Evolutionary conservation across 64 coral and sea anemone genomes (phyloP), one percentile per base, ranked within the genome.

Genomic region (Catalaphyllia jardinei): DNA sequence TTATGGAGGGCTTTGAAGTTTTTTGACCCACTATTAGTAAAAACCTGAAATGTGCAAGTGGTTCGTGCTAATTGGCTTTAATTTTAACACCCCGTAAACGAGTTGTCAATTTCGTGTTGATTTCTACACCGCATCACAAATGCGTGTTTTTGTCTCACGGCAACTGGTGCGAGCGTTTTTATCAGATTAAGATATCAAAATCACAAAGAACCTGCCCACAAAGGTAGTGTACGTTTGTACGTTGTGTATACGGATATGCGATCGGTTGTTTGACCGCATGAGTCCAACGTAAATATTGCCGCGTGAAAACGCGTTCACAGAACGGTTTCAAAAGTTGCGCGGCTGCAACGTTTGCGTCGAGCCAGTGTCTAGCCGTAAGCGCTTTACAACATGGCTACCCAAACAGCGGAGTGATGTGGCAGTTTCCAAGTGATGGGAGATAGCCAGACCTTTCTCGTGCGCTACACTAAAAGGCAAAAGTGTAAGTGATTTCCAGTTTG

Each of bases 381-480:
- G 10, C 12, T 39, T 46, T 15, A 39, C 24, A 29, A 71, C 42
- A 85, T 85, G 81, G 81, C 63, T 71, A 64, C 63, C 62, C 9
- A 7, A 65, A 65, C 61, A 6, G 30, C 81, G 63, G 62, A 64
- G 61, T 85, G 62, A 85, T 85, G 81, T 71, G 18, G 35, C 25
- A 12, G 31, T 50, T 49, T 14, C 28, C 38, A 14, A 71, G 63
- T 71, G 31, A 85, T 85, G 81, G 81, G 81, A 51, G 81, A 85
- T 42, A 85, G 24, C 24, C 82, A 92, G 29, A 92, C 90, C 14
- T 92, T 92, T 78, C 83, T 92, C 22, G 90, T 92, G 7, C 90
- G 90, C 0, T 92, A 83, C 83, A 92, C 90, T 38, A 84, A 92
- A 79, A 74, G 90, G 17, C 81, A 92, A 46, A 92, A 92, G 73